A percentile compares a stretch with the other conserved stretches of the same genome.
Evolutionary conservation across 2,797 vertebrate species (phyloP).

Genomic region (Mareca strepera): DNA sequence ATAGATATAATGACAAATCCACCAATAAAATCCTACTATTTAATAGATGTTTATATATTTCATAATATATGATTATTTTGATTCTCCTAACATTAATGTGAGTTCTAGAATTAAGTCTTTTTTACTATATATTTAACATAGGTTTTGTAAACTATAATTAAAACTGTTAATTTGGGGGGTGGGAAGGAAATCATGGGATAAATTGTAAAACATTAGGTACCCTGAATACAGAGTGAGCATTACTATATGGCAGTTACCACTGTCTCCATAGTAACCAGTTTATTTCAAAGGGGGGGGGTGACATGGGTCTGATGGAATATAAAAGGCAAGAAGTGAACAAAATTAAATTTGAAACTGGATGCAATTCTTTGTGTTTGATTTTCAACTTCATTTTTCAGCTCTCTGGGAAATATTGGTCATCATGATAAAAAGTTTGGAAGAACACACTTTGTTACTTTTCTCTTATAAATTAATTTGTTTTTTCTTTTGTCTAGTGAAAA

Average conservation of each 20-base stretch:
- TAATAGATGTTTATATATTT: background rate
- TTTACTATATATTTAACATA: background rate
- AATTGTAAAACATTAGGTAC: background rate
- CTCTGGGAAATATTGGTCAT: background rate
- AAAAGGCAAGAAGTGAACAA: background rate
- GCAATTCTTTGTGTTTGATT: background rate
- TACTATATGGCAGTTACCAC: background rate
- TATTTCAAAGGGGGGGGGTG: background rate
- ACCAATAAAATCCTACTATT: background rate
- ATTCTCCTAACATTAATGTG: background rate
- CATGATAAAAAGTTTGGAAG: background rate
- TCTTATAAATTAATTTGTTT: background rate
- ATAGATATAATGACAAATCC: background rate
- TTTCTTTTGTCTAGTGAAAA: background rate
- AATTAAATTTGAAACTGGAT: background rate
- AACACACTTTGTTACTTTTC: background rate
- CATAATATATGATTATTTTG: background rate
- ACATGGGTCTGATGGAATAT: background rate
- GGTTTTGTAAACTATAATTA: background rate
- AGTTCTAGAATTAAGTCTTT: background rate
- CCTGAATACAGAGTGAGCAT: background rate
- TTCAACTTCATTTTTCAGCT: background rate
- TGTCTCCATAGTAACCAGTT: slow-evolving; percentile 6
- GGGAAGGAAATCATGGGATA: background rate
- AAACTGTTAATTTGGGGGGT: background rate